Evolutionary conservation across 2,888 invertebrate species (phyloP).

Genomic region (Thereva nobilitata): DNA sequence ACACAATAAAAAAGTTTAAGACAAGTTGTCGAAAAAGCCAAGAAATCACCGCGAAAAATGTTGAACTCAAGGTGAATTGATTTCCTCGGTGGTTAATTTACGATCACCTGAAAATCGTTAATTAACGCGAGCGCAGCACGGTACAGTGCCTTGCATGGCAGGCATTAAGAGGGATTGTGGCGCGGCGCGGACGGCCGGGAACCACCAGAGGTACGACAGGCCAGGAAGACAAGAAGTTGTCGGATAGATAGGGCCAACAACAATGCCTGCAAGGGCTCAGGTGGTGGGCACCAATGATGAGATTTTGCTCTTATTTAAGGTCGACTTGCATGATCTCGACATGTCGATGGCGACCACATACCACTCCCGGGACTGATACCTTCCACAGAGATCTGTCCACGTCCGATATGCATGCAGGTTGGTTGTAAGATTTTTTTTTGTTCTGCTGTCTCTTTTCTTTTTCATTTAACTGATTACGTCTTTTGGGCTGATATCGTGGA

Average conservation of each 20-base stretch:
- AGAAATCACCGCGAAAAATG: conserved; percentile 39
- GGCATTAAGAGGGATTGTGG: neutral
- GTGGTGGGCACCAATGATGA: conserved; percentile 28
- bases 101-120: conserved; percentile 42
- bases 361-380: neutral
- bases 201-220: conserved; percentile 22
- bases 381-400: too few species aligned
- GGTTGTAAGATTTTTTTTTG: too few species aligned
- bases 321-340: conserved; percentile 26
- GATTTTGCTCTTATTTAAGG: conserved; percentile 33
- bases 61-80: conserved; percentile 42
- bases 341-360: conserved; percentile 20
- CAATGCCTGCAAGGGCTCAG: conserved; percentile 17
- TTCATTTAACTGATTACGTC: too few species aligned
- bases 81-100: conserved; percentile 41
- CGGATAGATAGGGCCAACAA: conserved; percentile 28
- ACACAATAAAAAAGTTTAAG: neutral
- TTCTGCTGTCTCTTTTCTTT: too few species aligned
- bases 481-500: too few species aligned
- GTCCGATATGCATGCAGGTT: too few species aligned
- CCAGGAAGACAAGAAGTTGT: conserved; percentile 34
- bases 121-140: conserved; percentile 40
- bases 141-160: conserved; percentile 36
- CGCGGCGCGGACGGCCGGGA: neutral
- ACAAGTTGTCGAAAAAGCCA: conserved; percentile 12